phyloP scores from a whole-genome alignment of 2,113 vertebrate species.

The Entomyzon cyanotis region DNA sequence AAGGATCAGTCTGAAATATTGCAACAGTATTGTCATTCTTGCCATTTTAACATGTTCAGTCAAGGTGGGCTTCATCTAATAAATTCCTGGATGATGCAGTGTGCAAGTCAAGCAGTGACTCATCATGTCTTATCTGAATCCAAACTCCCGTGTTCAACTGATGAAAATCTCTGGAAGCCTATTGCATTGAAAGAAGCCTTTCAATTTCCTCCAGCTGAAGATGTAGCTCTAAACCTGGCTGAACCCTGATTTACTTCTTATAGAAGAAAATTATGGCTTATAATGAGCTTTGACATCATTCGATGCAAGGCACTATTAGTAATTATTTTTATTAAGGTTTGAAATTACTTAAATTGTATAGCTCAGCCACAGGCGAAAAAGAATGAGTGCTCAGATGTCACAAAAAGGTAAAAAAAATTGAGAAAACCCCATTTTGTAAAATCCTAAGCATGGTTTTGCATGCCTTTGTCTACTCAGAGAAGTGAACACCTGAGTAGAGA shows the following conservation, averaged over 20 bases:
- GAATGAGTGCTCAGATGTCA: neutral
- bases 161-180: neutral
- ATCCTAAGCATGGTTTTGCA: neutral
- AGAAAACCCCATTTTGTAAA: neutral
- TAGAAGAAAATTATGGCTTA: neutral
- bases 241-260: neutral
- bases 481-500: neutral
- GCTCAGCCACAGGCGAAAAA: neutral
- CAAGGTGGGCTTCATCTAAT: neutral
- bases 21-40: neutral
- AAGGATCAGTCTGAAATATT: neutral
- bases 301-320: neutral
- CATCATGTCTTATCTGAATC: neutral
- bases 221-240: neutral
- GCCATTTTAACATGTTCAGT: neutral
- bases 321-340: neutral
- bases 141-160: neutral
- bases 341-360: neutral
- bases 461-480: neutral
- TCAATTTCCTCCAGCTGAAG: neutral
- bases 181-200: neutral
- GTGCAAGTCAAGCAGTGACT: neutral
- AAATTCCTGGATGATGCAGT: neutral
- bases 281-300: neutral
- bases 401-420: neutral